Base-by-base conservation (phyloP, 2,888 invertebrate genomes). In the Macropis europaea region DNA sequence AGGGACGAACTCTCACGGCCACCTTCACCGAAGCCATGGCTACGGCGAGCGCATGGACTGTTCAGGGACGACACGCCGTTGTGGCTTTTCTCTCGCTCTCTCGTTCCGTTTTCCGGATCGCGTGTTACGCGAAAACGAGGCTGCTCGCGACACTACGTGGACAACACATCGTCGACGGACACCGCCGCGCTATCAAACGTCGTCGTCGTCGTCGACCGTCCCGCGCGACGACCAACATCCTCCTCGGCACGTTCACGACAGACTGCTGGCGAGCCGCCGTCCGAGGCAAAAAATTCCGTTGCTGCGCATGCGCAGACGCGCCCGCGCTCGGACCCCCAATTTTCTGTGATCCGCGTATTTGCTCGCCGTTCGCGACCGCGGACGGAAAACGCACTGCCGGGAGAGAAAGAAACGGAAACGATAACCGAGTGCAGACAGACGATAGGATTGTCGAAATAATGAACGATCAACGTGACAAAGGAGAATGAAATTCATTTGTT, bases 1-100 rank as follows among this genome's bases (percentile, higher is more conserved):
- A 96, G 91, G 96, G 96, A 90, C 96, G 94, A 91, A 96, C 96
- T 92, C 96, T 93, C 84, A 96, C 96, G 87, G 96, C 97, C 89
- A 97, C 97, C 93, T 96, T 96, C 87, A 97, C 95, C 85, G 97
- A 97, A 89, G 97, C 97, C 97, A 97, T 96, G 82, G 79, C 82
- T 79, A 56, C 30, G 45, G 69, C 69, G 73, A 77, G 80, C 81
- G 85, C 85, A 86, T 85, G 81, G 84, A 76, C 78, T 74, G 66
- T 45, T 48, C 19, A 26, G 50, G 50, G 34, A 73, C 57, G 32
- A 28, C 53, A 11, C 28, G 47, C 47, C 47, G 38, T 72, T 52
- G 50, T 26, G 69, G 38, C 54, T 42, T 19, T 40, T 53, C 32
- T 50, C 40, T 47, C 42, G 30, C 13, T 11, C 50, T 62, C 52